Percentiles rank a stretch among this genome's conserved stretches.
Evolutionary conservation across 2,888 invertebrate genomes (phyloP).

Genomic region (Eucera pruinosa): DNA sequence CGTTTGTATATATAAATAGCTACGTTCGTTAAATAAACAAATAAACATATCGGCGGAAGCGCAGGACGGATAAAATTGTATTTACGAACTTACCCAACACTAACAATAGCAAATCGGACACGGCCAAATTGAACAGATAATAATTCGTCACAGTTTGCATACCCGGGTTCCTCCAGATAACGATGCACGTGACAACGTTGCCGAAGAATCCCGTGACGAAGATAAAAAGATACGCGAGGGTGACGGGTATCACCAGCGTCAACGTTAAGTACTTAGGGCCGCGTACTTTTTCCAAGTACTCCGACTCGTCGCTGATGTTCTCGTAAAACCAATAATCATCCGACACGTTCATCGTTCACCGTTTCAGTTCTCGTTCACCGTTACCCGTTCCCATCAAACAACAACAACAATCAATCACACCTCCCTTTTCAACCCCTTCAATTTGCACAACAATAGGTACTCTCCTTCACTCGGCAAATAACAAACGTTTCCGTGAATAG

Average conservation of each 20-base stretch:
- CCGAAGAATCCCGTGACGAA: slow-evolving; percentile 93
- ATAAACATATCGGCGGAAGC: too few relatives aligned
- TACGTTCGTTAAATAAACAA: too few relatives aligned
- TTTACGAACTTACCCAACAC: slow-evolving; percentile 88
- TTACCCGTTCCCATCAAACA: too few relatives aligned
- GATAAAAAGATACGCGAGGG: slow-evolving; percentile 89
- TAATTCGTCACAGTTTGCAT: slow-evolving; percentile 96
- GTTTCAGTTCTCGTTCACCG: slow-evolving; percentile 6
- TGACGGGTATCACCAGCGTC: slow-evolving; percentile 85
- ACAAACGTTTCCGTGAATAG: neutral
- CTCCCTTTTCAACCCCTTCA: neutral
- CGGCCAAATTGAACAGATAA: slow-evolving; percentile 94
- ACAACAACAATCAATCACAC: neutral
- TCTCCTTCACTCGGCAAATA: neutral
- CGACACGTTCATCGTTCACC: slow-evolving; percentile 57
- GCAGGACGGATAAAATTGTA: neutral
- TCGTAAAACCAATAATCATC: slow-evolving; percentile 11
- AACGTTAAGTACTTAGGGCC: slow-evolving; percentile 88
- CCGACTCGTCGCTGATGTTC: slow-evolving; percentile 85
- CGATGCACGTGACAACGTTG: slow-evolving; percentile 93
- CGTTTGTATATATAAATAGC: too few relatives aligned
- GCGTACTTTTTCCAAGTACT: slow-evolving; percentile 86
- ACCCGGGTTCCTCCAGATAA: slow-evolving; percentile 91
- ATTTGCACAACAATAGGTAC: neutral
- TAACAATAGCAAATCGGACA: slow-evolving; percentile 92